Percentiles rank a stretch among this genome's conserved stretches.
Evolutionary conservation across 1,140 invertebrate genomes (phyloP).

Genomic region (Vollenhovia emeryi): DNA sequence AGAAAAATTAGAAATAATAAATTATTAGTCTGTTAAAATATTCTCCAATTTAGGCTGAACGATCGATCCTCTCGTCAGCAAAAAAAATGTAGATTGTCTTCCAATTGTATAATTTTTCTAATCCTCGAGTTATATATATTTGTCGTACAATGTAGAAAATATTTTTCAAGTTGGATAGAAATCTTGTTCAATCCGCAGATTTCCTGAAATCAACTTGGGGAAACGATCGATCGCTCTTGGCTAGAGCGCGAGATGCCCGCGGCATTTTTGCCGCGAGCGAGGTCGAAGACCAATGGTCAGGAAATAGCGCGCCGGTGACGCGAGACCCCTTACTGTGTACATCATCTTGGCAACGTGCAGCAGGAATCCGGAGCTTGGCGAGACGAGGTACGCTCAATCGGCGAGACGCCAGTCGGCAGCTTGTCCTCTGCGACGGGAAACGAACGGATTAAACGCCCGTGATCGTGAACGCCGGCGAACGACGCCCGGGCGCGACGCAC

Average conservation of each 20-base stretch:
- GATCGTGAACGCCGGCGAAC: not conserved
- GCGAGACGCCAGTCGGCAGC: not conserved
- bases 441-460: not conserved
- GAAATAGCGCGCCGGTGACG: not conserved
- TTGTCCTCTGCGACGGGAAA: not conserved
- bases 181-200: not conserved
- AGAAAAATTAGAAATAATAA: not conserved
- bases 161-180: not conserved
- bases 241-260: not conserved
- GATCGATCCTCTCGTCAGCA: not conserved
- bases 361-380: not conserved
- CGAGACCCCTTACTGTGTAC: constrained; percentile 84
- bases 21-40: not conserved
- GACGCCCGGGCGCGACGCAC: not conserved
- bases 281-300: not conserved
- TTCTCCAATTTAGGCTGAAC: not conserved
- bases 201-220: too few relatives aligned
- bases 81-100: too few relatives aligned
- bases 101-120: constrained; percentile 3
- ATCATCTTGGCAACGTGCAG: constrained; percentile 81
- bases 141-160: not conserved
- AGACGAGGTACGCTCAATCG: constrained; percentile 28
- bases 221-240: too few relatives aligned
- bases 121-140: not conserved
- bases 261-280: not conserved